Percentiles rank a stretch among this genome's conserved stretches.
These are phyloP conservation scores for Tachina fera DNA, from an alignment of 2,888 invertebrate genomes.

Conservation along the genomic window DNA sequence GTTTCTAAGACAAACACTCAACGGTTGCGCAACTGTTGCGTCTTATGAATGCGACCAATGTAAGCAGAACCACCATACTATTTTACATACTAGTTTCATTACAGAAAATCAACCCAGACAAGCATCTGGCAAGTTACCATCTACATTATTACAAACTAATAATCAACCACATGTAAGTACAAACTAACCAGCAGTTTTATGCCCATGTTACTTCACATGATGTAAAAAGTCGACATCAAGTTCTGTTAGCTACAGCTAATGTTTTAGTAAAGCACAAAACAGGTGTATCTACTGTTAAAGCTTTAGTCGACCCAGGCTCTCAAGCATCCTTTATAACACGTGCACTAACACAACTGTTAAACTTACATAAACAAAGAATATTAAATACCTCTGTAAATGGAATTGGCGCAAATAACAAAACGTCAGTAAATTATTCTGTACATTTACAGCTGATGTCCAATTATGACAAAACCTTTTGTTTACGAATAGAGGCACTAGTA, in stretches of 20 bases:
- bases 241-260: slow-evolving; percentile 34
- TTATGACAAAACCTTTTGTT: slow-evolving; percentile 23
- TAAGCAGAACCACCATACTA: slow-evolving; percentile 42
- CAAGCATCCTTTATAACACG: slow-evolving; percentile 43
- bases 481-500: slow-evolving; percentile 12
- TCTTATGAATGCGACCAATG: too few species aligned
- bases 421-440: slow-evolving; percentile 18
- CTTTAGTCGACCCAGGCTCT: slow-evolving; percentile 19
- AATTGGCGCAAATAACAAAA: slow-evolving; percentile 38
- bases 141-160: not conserved
- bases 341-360: slow-evolving; percentile 22
- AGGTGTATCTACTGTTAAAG: slow-evolving; percentile 23
- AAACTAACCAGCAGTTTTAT: slow-evolving; percentile 17
- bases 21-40: too few species aligned
- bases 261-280: slow-evolving; percentile 10
- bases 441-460: not conserved
- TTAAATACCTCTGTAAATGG: slow-evolving; percentile 30
- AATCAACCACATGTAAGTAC: not conserved
- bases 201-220: not conserved
- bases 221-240: not conserved
- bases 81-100: slow-evolving; percentile 39
- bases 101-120: slow-evolving; percentile 21
- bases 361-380: slow-evolving; percentile 26
- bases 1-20: too few species aligned
- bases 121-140: not conserved